phyloP scores from a whole-genome alignment of 2,888 invertebrate genomes.

The Nomada fabriciana region DNA sequence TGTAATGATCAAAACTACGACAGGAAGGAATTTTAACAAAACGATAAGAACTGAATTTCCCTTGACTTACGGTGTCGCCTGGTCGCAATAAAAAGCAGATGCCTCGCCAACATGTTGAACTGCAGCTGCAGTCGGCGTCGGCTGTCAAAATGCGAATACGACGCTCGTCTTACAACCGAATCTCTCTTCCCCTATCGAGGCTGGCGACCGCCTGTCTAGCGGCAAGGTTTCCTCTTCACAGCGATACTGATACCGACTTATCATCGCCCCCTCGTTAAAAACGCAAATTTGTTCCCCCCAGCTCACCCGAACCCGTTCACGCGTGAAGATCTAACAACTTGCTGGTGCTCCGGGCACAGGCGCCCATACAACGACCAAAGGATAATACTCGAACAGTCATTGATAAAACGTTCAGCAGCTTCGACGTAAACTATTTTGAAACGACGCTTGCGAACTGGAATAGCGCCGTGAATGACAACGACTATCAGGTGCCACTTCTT shows the following conservation, averaged over 20 bases:
- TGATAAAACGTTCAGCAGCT: neutral
- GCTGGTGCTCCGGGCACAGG: neutral
- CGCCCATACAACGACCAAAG: neutral
- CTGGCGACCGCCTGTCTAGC: slow-evolving; percentile 82
- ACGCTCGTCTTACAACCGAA: slow-evolving; percentile 52
- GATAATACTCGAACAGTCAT: slow-evolving; percentile 9
- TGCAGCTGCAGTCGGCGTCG: slow-evolving; percentile 24
- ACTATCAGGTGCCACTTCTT: neutral
- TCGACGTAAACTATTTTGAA: neutral
- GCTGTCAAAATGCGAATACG: slow-evolving; percentile 48
- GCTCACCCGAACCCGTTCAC: slow-evolving; percentile 30
- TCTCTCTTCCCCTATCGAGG: slow-evolving; percentile 52
- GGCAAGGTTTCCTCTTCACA: slow-evolving; percentile 67
- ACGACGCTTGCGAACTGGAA: neutral
- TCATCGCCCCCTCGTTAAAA: slow-evolving; percentile 59
- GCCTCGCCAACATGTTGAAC: slow-evolving; percentile 80
- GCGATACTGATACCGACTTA: slow-evolving; percentile 63
- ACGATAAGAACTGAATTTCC: neutral
- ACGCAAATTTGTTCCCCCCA: slow-evolving; percentile 53
- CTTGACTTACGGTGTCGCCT: slow-evolving; percentile 81
- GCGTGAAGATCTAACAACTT: slow-evolving; percentile 27
- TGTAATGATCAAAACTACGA: neutral
- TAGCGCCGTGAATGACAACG: neutral
- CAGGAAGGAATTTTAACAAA: neutral
- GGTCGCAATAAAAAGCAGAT: slow-evolving; percentile 82